Evolutionary conservation across 2,888 invertebrate species (phyloP).

Genomic region (Pelosia muscerda): DNA sequence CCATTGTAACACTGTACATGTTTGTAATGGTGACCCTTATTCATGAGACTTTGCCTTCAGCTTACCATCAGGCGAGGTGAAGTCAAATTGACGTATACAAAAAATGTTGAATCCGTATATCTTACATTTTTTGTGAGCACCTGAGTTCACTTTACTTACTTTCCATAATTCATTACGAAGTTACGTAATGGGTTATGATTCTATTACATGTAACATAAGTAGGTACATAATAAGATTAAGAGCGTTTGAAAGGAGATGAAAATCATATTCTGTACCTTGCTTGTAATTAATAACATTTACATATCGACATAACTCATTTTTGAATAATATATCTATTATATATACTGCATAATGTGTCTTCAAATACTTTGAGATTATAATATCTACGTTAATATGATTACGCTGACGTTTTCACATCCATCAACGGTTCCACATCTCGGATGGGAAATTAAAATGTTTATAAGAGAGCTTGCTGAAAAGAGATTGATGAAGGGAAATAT

Average conservation of each 20-base stretch:
- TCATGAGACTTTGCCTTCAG: no score
- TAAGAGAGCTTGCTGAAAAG: conserved; percentile 3
- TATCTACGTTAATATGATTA: conserved; percentile 16
- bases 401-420: conserved; percentile 21
- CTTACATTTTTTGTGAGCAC: no score
- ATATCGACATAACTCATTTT: not conserved
- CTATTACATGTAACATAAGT: not conserved
- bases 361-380: conserved; percentile 14
- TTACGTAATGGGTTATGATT: not conserved
- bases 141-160: not conserved
- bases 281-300: not conserved
- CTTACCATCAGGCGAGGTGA: no score
- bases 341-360: conserved; percentile 40
- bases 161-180: not conserved
- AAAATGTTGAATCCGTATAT: no score
- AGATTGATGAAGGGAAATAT: conserved; percentile 7
- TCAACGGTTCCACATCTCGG: conserved; percentile 14
- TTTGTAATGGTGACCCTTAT: no score
- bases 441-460: conserved; percentile 18
- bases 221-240: no score
- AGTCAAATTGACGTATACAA: no score
- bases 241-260: not conserved
- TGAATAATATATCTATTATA: not conserved
- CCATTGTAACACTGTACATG: no score
- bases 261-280: not conserved